Conservation (phyloP, 2,888 invertebrate genomes). For the Pimpla rufipes region DNA sequence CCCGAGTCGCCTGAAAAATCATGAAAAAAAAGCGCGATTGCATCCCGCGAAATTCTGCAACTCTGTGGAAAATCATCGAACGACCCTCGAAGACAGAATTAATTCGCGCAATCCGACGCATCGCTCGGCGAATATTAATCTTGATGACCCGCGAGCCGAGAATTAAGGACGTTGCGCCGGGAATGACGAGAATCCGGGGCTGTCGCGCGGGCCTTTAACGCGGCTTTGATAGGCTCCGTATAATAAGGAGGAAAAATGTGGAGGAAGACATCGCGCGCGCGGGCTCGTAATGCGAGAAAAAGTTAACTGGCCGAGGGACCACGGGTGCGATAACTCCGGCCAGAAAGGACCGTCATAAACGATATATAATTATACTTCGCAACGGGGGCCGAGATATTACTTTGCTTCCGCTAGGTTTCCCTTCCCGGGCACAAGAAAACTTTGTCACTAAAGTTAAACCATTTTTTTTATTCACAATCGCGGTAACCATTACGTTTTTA, state of each 20-base stretch:
- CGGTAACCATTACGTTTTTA: neutral
- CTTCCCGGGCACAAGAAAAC: constrained; percentile 7
- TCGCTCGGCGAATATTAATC: constrained; percentile 9
- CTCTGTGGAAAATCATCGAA: neutral
- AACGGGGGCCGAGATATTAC: constrained; percentile 18
- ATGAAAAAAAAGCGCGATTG: too few species aligned
- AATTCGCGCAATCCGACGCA: neutral
- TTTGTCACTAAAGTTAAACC: constrained; percentile 14
- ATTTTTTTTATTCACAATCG: constrained; percentile 17
- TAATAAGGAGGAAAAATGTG: neutral
- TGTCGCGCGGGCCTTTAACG: constrained; percentile 35
- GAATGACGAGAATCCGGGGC: constrained; percentile 3
- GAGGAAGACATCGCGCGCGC: neutral
- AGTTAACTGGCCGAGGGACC: constrained; percentile 18
- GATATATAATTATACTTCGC: constrained; percentile 49
- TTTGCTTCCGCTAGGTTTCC: neutral
- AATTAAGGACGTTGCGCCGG: constrained; percentile 31
- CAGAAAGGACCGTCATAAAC: constrained; percentile 17
- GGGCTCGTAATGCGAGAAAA: constrained; percentile 33
- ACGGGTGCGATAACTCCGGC: constrained; percentile 26
- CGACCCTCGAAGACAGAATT: neutral
- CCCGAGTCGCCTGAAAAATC: too few species aligned
- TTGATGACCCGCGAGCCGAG: constrained; percentile 23
- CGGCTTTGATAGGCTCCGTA: constrained; percentile 38
- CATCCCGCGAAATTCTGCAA: neutral